Base-by-base conservation (phyloP, 2,113 vertebrate species). In the Herpetotheres cachinnans region DNA sequence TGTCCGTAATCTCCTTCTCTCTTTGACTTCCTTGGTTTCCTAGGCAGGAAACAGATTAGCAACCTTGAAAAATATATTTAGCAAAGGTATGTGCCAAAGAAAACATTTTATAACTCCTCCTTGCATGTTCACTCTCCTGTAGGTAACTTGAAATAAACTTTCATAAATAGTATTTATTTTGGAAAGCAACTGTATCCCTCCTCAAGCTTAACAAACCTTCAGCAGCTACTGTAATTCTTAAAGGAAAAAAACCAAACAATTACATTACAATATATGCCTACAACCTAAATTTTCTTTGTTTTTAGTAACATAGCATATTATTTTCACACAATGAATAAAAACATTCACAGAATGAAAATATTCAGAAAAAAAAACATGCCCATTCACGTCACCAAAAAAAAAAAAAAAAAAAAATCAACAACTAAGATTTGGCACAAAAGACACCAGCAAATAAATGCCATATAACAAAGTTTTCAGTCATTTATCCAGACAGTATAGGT, bases 91-190 rank as follows among this genome's bases (percentile, higher is more conserved):
- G 22, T 61, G 93, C 73, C 62, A 90, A 95, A 88, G 70, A 82
- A 91, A 96, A 83, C 6, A 46, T 50, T 67, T 36, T 10, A 82
- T 32, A 19, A 15, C 44, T 42, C 30, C 42, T 73, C 32, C 63
- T 32, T 42, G 46, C 13, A 49, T 3, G 32, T 46, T 90, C 61
- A 16, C 18, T 67, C 61, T 80, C 84, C 66, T 36, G 40, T 3
- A 54, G 36, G 22, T 52, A 86, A 89, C 59, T n/a, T 67, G 26
- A 87, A 95, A 89, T 74, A 47, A 97, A 91, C 52, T 91, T 91
- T 34, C 34, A 71, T 36, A 61, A 83, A 67, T 0, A 84, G n/a
- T 40, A 82, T 54, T 94, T 91, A 49, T 63, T 96, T 74, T 79
- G 49, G 49, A 74, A 95, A 86, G 61, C 47, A 73, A 66, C 49